These are phyloP conservation scores for Phenganax stokvisi DNA, from an alignment of 92 coral and sea anemone genomes.

Conservation along the genomic window DNA sequence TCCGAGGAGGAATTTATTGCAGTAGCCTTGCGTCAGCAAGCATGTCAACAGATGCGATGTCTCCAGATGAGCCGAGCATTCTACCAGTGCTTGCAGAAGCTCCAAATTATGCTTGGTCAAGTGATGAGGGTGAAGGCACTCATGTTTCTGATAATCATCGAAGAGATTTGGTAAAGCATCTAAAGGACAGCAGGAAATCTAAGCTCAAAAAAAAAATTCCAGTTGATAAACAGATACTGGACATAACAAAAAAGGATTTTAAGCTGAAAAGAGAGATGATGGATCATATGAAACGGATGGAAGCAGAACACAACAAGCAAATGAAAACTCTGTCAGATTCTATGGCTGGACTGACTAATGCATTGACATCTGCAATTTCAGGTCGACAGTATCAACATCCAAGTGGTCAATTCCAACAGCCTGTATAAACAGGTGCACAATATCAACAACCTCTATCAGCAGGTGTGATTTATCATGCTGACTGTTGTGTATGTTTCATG, in stretches of 20 bases:
- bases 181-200: not conserved
- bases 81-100: not conserved
- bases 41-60: not conserved
- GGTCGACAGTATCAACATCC: not conserved
- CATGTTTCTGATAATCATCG: not conserved
- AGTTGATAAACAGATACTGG: slow-evolving; percentile 1
- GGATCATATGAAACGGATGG: not conserved
- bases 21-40: not conserved
- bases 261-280: slow-evolving; percentile 6
- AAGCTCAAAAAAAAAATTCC: slow-evolving; percentile 1
- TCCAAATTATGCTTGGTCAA: not conserved
- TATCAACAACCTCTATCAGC: not conserved
- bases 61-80: not conserved
- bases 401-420: slow-evolving; percentile 9
- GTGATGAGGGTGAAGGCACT: not conserved
- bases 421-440: not conserved
- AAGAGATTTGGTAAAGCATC: not conserved
- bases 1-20: not conserved
- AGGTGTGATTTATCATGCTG: too few species aligned
- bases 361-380: not conserved
- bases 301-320: not conserved
- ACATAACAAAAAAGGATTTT: not conserved
- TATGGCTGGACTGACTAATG: slow-evolving; percentile 5
- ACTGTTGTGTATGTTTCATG: too few species aligned
- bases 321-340: slow-evolving; percentile 3